Conservation (phyloP, 2,113 vertebrate species). For the Phaethornis superciliosus region DNA sequence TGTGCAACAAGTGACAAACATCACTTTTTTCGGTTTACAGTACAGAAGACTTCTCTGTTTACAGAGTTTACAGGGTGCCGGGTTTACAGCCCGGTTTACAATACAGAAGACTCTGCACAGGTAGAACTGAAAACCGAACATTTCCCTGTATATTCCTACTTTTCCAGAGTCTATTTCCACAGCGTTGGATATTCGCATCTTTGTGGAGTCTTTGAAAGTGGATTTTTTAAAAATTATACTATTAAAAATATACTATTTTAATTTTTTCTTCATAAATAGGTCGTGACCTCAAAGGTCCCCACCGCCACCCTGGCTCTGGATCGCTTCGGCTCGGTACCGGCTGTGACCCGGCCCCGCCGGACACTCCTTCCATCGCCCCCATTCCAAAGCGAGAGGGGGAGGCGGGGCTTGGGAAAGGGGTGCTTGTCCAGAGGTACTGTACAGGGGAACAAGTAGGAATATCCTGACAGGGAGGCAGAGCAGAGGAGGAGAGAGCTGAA, state of each 20-base stretch:
- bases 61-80: too few relatives aligned
- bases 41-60: not conserved
- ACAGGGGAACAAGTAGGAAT: too few relatives aligned
- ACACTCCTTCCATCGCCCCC: not conserved
- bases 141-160: fast-evolving
- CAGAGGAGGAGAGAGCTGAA: not conserved
- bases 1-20: not conserved
- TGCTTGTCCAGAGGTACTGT: not conserved
- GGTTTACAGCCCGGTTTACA: too few relatives aligned
- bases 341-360: not conserved
- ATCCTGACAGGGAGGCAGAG: not conserved
- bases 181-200: not conserved
- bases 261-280: not conserved
- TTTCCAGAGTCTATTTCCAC: not conserved
- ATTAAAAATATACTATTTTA: not conserved
- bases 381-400: not conserved
- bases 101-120: not conserved
- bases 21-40: not conserved
- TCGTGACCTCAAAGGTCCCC: not conserved
- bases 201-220: not conserved
- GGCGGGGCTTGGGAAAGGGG: not conserved
- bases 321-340: too few relatives aligned
- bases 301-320: too few relatives aligned
- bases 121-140: not conserved
- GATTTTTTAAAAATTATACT: not conserved